A percentile compares a stretch with the other conserved stretches of the same genome.
phyloP scores from a whole-genome alignment of 2,113 vertebrate species.

The Girardinichthys multiradiatus region DNA sequence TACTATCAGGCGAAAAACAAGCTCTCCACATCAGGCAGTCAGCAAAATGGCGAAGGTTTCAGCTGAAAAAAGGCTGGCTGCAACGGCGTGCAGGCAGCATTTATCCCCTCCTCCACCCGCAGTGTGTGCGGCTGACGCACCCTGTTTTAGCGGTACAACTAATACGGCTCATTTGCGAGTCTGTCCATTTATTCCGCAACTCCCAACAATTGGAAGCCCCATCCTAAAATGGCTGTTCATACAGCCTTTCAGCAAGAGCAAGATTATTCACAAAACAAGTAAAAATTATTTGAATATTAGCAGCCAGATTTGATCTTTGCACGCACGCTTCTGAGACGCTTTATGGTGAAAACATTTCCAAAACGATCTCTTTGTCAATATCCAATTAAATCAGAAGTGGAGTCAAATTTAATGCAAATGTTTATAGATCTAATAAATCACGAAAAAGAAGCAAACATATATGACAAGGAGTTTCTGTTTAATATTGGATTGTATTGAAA shows the following conservation, averaged over 20 bases:
- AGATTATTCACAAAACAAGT: background rate
- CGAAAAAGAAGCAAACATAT: background rate
- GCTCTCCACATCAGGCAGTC: conserved; percentile 67
- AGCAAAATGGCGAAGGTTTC: conserved; percentile 77
- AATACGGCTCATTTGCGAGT: background rate
- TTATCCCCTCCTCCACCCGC: background rate
- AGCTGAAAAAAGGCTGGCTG: conserved; percentile 19
- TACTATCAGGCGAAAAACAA: conserved; percentile 51
- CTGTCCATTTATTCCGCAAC: background rate
- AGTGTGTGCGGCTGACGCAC: background rate
- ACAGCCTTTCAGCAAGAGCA: background rate
- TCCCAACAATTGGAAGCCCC: background rate
- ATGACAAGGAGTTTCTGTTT: background rate
- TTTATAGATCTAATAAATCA: background rate
- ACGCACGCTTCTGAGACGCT: background rate
- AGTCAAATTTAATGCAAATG: background rate
- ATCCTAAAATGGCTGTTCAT: background rate
- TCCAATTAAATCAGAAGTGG: background rate
- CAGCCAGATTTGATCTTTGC: background rate
- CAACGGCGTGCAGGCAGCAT: conserved; percentile 9
- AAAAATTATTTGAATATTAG: background rate
- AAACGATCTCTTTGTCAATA: background rate
- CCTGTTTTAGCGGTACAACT: background rate
- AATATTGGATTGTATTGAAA: background rate
- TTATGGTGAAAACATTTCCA: background rate